These are phyloP conservation scores for Eurosta solidaginis DNA, from an alignment of 1,140 invertebrate species.

Conservation along the genomic window DNA sequence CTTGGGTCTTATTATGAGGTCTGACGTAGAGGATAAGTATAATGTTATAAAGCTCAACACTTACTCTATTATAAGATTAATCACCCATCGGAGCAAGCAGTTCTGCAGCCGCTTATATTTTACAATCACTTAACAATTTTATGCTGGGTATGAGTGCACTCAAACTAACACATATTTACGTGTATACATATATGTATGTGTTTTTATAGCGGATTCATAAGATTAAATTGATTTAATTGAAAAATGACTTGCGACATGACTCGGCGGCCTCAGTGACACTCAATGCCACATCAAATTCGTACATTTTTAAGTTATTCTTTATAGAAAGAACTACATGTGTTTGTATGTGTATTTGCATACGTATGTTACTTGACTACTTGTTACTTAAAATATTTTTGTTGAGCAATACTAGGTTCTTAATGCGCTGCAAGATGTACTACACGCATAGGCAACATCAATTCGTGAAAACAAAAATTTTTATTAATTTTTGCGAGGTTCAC, in stretches of 20 bases:
- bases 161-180: neutral
- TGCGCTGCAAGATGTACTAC: too few species aligned
- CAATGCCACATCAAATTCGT: neutral
- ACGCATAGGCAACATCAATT: too few species aligned
- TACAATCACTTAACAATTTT: neutral
- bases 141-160: neutral
- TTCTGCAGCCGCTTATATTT: too few species aligned
- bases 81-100: too few species aligned
- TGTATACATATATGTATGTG: neutral
- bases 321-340: too few species aligned
- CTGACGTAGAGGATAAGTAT: too few species aligned
- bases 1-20: too few species aligned
- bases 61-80: too few species aligned
- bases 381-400: neutral
- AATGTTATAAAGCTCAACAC: too few species aligned
- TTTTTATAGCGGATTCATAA: neutral
- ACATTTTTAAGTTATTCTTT: neutral
- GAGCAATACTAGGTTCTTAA: too few species aligned
- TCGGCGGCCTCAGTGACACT: slow-evolving; percentile 12
- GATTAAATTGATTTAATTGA: slow-evolving; percentile 38
- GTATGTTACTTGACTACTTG: neutral
- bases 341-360: neutral
- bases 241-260: slow-evolving; percentile 36
- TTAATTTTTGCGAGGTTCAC: too few species aligned
- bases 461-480: too few species aligned